phyloP scores from a whole-genome alignment of 2,888 invertebrate species.

The Neoscelio sp. region DNA sequence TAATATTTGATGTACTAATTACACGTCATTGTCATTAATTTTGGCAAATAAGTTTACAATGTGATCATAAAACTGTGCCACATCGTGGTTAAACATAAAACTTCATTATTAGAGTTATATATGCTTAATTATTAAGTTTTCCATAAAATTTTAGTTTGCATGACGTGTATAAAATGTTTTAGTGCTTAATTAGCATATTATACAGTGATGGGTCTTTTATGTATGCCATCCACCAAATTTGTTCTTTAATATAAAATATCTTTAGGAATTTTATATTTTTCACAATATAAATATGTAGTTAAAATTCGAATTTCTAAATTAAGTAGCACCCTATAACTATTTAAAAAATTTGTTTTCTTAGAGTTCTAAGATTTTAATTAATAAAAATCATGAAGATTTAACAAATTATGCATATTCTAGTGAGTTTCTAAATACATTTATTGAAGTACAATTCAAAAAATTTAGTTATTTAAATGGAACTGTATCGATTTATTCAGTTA shows the following conservation, averaged over 20 bases:
- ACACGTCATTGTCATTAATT: neutral
- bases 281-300: too few species aligned
- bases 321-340: too few species aligned
- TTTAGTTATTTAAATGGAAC: too few species aligned
- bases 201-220: neutral
- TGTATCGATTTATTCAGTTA: too few species aligned
- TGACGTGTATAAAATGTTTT: conserved; percentile 24
- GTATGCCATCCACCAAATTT: neutral
- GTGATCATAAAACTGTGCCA: conserved; percentile 15
- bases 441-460: too few species aligned
- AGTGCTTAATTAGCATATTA: conserved; percentile 24
- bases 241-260: neutral
- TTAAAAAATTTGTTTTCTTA: too few species aligned
- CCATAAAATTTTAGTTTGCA: neutral
- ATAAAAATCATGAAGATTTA: too few species aligned
- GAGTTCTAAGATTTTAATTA: too few species aligned
- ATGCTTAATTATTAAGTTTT: conserved; percentile 27
- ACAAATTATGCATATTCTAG: too few species aligned
- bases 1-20: neutral
- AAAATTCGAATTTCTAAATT: too few species aligned
- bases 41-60: neutral
- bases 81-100: neutral
- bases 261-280: too few species aligned
- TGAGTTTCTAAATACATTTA: too few species aligned
- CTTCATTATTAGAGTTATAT: conserved; percentile 23